Evolutionary conservation across 2,113 vertebrate species (phyloP).

Genomic region (Psilopogon haemacephalus): DNA sequence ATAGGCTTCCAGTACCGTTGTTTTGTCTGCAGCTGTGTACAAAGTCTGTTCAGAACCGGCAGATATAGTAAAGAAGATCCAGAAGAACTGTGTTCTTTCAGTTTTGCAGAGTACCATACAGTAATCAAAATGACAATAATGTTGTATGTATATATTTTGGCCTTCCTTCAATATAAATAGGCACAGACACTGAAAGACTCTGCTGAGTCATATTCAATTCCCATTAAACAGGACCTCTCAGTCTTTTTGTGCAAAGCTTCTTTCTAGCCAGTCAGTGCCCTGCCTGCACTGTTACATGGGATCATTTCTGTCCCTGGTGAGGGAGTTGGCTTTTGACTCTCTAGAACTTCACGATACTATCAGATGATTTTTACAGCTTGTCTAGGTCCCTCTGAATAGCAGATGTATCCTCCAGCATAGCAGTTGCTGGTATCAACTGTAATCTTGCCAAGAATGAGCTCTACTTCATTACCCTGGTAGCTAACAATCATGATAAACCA

Average conservation of each 20-base stretch:
- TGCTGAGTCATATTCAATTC: neutral
- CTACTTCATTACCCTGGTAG: neutral
- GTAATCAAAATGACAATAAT: neutral
- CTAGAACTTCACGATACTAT: neutral
- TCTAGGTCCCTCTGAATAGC: neutral
- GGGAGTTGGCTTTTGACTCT: neutral
- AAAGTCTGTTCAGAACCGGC: neutral
- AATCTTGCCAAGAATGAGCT: neutral
- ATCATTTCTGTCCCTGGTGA: fast-evolving
- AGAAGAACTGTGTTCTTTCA: neutral
- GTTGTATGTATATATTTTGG: neutral
- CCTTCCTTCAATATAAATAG: neutral
- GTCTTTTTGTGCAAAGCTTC: neutral
- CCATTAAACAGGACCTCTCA: neutral
- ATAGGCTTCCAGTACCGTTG: neutral
- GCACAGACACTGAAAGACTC: neutral
- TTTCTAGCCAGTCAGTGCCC: neutral
- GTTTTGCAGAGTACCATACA: neutral
- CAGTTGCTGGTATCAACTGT: neutral
- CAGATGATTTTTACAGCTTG: neutral
- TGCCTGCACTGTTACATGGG: neutral
- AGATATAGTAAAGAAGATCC: neutral
- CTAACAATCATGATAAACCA: neutral
- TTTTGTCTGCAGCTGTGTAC: neutral
- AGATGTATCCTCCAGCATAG: neutral